Base-by-base conservation (phyloP, 2,113 vertebrate genomes). In the Saguinus midas region DNA sequence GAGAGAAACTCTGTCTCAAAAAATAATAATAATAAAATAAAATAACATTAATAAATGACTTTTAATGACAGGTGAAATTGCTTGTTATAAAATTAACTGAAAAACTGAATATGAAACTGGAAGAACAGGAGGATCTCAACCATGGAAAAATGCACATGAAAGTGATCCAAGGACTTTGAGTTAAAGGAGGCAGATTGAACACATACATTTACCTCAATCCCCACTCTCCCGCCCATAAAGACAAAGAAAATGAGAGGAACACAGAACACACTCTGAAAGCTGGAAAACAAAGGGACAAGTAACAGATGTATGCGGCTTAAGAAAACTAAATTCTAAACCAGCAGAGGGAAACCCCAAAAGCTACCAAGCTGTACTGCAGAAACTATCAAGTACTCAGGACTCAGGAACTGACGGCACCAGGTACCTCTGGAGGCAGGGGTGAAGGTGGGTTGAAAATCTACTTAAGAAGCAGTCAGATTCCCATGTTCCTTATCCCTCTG, bases 41-140 rank as follows among this genome's bases (percentile, higher is more conserved):
- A 76, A 66, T 16, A 83, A 14, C 75, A 89, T 76, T 76, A 25
- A 57, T 23, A 96, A 58, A 83, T 83, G n/a, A 78, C 66, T 82
- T 87, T 68, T 45, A 92, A 88, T 40, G n/a, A 76, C 23, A 57
- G 43, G 25, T 83, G 11, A 76, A 81, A 66, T 0, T 95, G 14
- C 32, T 78, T 76, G 12, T 40, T 87, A 72, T 52, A 95, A 95
- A 86, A 72, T 79, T 79, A 86, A 91, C 61, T 91, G 17, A 70
- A 40, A 72, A 88, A 79, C 37, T 25, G 32, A 79, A 73, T 73
- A 87, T n/a, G 73, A 87, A 81, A 87, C 12, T 64, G 45, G 43
- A 95, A 81, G 23, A 73, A 32, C 55, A 82, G 66, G 21, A 37
- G 16, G 27, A 85, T n/a, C 52, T 70, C 29, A 79, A 73, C 66